Conservation (phyloP, 64 coral and sea anemone species). For the Orbicella faveolata region DNA sequence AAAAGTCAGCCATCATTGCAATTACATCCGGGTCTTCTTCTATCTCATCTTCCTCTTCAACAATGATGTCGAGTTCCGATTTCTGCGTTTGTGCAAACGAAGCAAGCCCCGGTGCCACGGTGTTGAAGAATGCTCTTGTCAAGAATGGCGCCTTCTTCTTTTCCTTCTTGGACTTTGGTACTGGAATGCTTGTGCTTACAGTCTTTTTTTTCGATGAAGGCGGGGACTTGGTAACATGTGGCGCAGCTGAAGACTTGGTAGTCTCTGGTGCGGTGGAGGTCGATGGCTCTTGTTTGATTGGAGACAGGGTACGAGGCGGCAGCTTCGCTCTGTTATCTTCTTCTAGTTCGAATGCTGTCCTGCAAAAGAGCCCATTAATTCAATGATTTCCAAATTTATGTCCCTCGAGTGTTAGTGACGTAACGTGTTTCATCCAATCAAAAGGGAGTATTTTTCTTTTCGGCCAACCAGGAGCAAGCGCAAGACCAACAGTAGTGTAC, state of each 20-base stretch:
- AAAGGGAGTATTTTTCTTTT: too few relatives aligned
- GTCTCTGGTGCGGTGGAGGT: neutral
- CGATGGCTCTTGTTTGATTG: neutral
- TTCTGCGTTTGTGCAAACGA: constrained; percentile 46
- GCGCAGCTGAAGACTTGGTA: neutral
- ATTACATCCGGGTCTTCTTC: constrained; percentile 42
- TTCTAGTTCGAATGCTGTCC: neutral
- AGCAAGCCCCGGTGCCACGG: constrained; percentile 65
- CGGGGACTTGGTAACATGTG: neutral
- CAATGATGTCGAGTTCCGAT: neutral
- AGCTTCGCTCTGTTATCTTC: neutral
- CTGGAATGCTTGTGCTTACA: neutral
- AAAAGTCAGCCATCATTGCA: constrained; percentile 61
- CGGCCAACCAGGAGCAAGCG: neutral
- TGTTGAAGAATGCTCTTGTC: constrained; percentile 74
- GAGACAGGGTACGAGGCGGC: neutral
- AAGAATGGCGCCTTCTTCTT: constrained; percentile 34
- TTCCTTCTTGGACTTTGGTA: neutral
- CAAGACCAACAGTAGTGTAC: too few relatives aligned
- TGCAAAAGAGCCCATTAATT: neutral
- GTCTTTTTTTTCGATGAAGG: neutral
- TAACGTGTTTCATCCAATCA: too few relatives aligned
- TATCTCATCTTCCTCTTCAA: neutral
- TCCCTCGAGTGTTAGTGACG: too few relatives aligned
- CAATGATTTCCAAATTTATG: neutral